phyloP scores from a whole-genome alignment of 2,888 invertebrate genomes.

The Hylaea fasciaria region DNA sequence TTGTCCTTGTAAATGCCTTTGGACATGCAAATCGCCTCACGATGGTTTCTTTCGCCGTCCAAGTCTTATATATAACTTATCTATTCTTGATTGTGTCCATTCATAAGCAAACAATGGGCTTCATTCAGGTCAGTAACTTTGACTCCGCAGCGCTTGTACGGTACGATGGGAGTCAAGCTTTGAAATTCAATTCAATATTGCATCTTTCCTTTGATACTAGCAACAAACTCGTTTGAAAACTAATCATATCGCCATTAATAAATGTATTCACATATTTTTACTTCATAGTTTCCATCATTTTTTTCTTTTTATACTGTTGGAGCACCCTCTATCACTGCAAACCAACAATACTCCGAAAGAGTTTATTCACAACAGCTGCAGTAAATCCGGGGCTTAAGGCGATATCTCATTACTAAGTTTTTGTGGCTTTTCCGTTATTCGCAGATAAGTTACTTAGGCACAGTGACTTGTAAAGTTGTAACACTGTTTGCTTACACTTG shows the following conservation, averaged over 20 bases:
- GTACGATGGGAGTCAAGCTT: not conserved
- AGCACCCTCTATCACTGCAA: conserved; percentile 35
- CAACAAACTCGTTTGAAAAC: too few relatives aligned
- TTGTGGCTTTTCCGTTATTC: conserved; percentile 59
- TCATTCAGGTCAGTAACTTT: conserved; percentile 4
- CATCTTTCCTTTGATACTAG: not conserved
- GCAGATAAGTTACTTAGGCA: conserved; percentile 64
- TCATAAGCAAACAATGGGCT: conserved; percentile 5
- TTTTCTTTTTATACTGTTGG: not conserved
- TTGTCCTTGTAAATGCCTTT: too few relatives aligned
- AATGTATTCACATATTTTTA: too few relatives aligned
- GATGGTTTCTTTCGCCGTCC: too few relatives aligned
- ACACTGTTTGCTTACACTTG: too few relatives aligned
- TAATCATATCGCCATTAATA: too few relatives aligned
- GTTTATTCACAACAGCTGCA: conserved; percentile 61
- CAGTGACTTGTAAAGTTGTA: conserved; percentile 28
- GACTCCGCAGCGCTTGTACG: not conserved
- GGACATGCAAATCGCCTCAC: too few relatives aligned
- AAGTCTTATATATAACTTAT: too few relatives aligned
- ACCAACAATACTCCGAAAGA: conserved; percentile 42
- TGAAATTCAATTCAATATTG: not conserved
- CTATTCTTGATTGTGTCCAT: conserved; percentile 6
- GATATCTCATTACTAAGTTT: conserved; percentile 78
- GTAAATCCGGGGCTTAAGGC: conserved; percentile 64
- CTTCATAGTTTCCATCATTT: too few relatives aligned